These are phyloP conservation scores for Neoscelio sp. DNA, from an alignment of 2,888 invertebrate species.

Conservation along the genomic window DNA sequence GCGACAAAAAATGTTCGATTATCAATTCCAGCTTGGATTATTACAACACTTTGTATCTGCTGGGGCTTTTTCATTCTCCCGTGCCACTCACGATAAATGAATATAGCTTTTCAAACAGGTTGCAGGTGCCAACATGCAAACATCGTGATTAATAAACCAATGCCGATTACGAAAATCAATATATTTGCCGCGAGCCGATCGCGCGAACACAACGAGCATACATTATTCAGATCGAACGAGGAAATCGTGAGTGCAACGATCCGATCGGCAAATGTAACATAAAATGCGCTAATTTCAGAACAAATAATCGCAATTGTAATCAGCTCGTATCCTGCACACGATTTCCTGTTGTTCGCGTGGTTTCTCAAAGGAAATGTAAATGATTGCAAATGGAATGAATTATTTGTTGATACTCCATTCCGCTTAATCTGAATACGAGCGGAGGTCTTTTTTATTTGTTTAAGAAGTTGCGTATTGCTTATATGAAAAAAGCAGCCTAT, in stretches of 20 bases:
- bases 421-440: no score
- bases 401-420: no score
- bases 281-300: slow-evolving; percentile 30
- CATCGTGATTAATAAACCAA: slow-evolving; percentile 48
- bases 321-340: slow-evolving; percentile 1
- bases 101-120: slow-evolving; percentile 55
- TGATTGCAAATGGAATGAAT: background rate
- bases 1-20: slow-evolving; percentile 25
- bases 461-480: no score
- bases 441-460: no score
- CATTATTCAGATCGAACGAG: slow-evolving; percentile 41
- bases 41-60: slow-evolving; percentile 31
- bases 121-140: slow-evolving; percentile 60
- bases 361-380: background rate
- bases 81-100: slow-evolving; percentile 54
- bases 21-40: slow-evolving; percentile 36
- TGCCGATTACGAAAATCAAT: slow-evolving; percentile 53
- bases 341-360: slow-evolving; percentile 13
- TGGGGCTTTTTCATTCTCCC: slow-evolving; percentile 35
- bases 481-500: no score
- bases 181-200: slow-evolving; percentile 22
- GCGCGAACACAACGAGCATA: slow-evolving; percentile 15
- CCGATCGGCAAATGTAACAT: slow-evolving; percentile 26
- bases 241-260: slow-evolving; percentile 45
- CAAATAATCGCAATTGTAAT: slow-evolving; percentile 36